These are phyloP conservation scores for Holocentrus rufus DNA, from an alignment of 2,797 vertebrate species.

Conservation along the genomic window DNA sequence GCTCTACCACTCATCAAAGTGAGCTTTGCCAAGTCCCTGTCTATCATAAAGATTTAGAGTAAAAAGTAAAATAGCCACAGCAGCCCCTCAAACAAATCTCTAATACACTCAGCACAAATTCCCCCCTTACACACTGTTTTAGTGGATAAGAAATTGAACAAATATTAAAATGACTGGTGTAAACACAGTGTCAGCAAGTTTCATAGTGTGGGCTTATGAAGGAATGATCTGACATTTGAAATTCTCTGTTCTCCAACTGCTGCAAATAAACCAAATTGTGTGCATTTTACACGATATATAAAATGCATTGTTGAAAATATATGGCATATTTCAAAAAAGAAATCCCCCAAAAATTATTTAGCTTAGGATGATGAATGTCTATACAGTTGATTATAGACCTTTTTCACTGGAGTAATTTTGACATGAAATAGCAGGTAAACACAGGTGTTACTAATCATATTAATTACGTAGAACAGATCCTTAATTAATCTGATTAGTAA, in stretches of 20 bases:
- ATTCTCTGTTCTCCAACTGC: not conserved
- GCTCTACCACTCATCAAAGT: not conserved
- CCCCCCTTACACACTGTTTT: no score
- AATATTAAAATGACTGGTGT: not conserved
- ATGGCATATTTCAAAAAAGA: constrained; percentile 11
- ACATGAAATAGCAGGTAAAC: no score
- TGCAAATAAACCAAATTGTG: not conserved
- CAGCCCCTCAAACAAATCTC: not conserved
- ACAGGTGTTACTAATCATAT: no score
- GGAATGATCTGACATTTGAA: not conserved
- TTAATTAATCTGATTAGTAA: no score
- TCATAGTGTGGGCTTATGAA: not conserved
- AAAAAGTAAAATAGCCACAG: not conserved
- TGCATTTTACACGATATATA: not conserved
- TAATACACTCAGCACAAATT: not conserved
- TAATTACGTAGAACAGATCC: no score
- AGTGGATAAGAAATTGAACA: no score
- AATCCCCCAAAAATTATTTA: not conserved
- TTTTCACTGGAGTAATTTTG: no score
- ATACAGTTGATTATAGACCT: not conserved
- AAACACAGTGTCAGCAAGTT: not conserved
- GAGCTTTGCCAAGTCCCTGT: not conserved
- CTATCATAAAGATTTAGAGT: not conserved
- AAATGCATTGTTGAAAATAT: no score
- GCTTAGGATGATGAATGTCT: not conserved